Percentiles rank a stretch among this genome's conserved stretches.
phyloP scores from a whole-genome alignment of 1,140 invertebrate genomes.

The Pogonomyrmex barbatus region DNA sequence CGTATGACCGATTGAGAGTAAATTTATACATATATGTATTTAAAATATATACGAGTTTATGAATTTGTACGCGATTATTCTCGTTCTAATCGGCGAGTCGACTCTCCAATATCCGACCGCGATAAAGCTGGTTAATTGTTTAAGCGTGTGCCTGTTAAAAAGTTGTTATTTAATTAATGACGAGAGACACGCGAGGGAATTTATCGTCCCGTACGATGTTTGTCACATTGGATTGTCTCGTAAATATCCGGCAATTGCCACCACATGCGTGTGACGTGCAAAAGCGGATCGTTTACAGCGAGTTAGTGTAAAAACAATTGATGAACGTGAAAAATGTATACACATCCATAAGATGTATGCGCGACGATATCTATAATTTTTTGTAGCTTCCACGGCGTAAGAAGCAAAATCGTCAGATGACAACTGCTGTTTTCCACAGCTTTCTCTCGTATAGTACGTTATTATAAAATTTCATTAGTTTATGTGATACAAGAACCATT shows the following conservation, averaged over 20 bases:
- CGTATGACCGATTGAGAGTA: constrained; percentile 21
- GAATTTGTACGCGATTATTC: not conserved
- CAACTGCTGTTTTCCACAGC: not conserved
- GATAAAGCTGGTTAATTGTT: constrained; percentile 17
- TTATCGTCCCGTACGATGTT: constrained; percentile 37
- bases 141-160: constrained; percentile 37
- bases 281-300: constrained; percentile 14
- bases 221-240: constrained; percentile 49
- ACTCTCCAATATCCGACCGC: not conserved
- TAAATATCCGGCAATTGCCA: constrained; percentile 45
- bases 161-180: constrained; percentile 55
- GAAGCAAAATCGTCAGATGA: not conserved
- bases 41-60: not conserved
- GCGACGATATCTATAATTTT: not conserved
- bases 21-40: constrained; percentile 15
- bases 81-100: constrained; percentile 16
- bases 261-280: constrained; percentile 4
- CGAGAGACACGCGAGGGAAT: constrained; percentile 25
- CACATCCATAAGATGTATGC: not conserved
- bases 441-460: not conserved
- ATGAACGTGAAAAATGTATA: not conserved
- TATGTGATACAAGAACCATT: not conserved
- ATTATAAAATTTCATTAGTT: constrained; percentile 15
- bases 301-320: not conserved
- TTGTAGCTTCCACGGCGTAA: not conserved